These are phyloP conservation scores for Timema cristinae DNA, from an alignment of 2,888 invertebrate genomes.

Conservation along the genomic window DNA sequence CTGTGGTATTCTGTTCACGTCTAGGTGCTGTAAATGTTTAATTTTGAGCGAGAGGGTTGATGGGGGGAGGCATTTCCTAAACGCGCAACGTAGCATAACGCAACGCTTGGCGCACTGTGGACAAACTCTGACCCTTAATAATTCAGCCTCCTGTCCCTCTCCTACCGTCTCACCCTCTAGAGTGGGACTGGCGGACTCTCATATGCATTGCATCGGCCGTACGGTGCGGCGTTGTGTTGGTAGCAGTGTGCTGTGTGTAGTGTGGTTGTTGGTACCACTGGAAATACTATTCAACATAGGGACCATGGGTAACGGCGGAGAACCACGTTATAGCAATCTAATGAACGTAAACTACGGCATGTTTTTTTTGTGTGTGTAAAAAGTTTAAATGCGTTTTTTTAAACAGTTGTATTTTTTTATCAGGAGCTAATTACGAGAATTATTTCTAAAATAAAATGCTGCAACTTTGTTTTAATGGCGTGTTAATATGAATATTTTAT, in stretches of 20 bases:
- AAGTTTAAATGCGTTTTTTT: no score
- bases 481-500: no score
- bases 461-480: no score
- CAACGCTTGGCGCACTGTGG: background rate
- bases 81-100: no score
- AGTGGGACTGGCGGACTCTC: background rate
- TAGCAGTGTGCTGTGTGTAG: background rate
- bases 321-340: constrained; percentile 12
- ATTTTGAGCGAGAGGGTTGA: background rate
- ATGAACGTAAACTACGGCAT: background rate
- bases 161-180: background rate
- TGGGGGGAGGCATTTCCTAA: background rate
- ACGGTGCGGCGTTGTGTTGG: background rate
- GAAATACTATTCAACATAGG: background rate
- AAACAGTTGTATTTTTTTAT: no score
- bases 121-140: constrained; percentile 14
- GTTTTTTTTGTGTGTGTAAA: background rate
- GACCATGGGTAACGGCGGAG: background rate
- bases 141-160: background rate
- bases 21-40: constrained; percentile 7
- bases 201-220: constrained; percentile 13
- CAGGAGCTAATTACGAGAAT: no score
- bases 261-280: background rate
- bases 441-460: no score
- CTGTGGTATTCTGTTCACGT: no score